Evolutionary conservation across 2,797 vertebrate genomes (phyloP), one percentile per base, ranked within the genome.

Genomic region (Danio choprae): DNA sequence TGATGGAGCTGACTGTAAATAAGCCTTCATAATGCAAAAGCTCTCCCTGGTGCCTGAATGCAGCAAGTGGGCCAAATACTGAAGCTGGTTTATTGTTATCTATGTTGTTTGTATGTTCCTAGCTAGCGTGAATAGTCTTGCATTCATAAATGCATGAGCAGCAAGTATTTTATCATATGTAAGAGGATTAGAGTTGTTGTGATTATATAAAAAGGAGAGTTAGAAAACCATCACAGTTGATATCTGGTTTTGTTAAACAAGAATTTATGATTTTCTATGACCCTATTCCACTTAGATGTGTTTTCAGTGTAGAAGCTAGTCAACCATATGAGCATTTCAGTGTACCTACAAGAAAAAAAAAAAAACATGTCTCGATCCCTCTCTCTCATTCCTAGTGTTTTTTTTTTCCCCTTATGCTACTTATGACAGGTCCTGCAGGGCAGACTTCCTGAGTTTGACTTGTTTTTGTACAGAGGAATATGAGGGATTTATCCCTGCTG

Each of bases 11-110:
- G 60, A 6, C 78, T 65, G 69, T 73, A 80, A 73, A 73, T 65
- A 89, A 64, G 76, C 85, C 75, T 81, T 71, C 80, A 84, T 74
- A 88, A 87, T 83, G 81, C 74, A 83, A 79, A 84, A 77, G 20
- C 50, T 36, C 62, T 81, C 38, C 48, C 18, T 50, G 16, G 15
- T 59, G 11, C 60, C 4, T 67, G 29, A 40, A 46, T 50, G 16
- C 36, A 63, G 18, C 9, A 70, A 55, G 40, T 18, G 46, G 77
- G 58, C n/a, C 74, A 51, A 74, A 64, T 43, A 11, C 74, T 15
- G 22, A 15, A 1, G 6, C 59, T 73, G 18, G 20, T 46, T 80
- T 48, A 73, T 64, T 79, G 68, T 72, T 46, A 63, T 60, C 48
- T 46, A 3, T 73, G 41, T 48, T 56, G 29, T 64, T 56, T 38